phyloP scores from a whole-genome alignment of 2,113 vertebrate genomes.

The Rhynchomys soricoides region DNA sequence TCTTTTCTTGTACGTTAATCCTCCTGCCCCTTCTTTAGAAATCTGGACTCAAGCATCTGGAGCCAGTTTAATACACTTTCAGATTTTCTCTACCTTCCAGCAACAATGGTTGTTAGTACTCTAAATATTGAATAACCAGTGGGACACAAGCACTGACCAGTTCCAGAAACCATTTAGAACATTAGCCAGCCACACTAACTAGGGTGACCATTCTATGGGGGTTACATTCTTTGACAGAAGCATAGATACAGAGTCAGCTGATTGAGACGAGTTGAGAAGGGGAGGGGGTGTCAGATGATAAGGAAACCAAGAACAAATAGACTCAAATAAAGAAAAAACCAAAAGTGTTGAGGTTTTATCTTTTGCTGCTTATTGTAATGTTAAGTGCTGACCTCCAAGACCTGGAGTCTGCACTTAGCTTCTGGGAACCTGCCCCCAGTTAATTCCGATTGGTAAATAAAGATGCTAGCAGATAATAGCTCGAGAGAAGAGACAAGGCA shows the following conservation, averaged over 20 bases:
- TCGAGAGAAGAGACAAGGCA: no score
- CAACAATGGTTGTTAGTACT: not conserved
- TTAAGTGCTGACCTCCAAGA: no score
- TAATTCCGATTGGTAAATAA: no score
- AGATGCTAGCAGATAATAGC: no score
- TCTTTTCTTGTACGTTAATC: not conserved
- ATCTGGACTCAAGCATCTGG: not conserved
- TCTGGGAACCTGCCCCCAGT: no score
- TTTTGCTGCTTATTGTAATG: no score
- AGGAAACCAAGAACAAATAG: not conserved
- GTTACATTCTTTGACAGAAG: not conserved
- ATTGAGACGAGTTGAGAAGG: not conserved
- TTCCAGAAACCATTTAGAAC: not conserved
- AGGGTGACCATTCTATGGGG: not conserved
- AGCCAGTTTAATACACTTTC: not conserved
- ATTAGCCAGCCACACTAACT: not conserved
- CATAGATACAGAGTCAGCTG: not conserved
- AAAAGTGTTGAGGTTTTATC: no score
- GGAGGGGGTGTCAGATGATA: not conserved
- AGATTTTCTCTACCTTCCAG: not conserved
- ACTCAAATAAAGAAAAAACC: not conserved
- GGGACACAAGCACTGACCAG: not conserved
- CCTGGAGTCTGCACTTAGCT: no score
- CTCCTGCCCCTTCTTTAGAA: slow-evolving; percentile 7
- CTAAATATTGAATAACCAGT: not conserved